Evolutionary conservation across 1,140 invertebrate genomes (phyloP).

Genomic region (Callitettix versicolor): DNA sequence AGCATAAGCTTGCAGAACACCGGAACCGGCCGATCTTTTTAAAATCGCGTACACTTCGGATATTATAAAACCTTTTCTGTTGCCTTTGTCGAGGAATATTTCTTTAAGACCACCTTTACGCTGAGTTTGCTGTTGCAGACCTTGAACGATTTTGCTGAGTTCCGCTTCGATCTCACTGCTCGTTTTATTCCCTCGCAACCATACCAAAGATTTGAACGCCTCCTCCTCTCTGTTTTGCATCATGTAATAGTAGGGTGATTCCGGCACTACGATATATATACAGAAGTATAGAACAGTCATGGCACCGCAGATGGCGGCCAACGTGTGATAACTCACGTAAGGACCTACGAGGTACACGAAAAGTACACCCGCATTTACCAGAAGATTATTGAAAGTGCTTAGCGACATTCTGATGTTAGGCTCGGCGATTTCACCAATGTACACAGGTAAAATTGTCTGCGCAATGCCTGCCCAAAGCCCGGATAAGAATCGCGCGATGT

Average conservation of each 20-base stretch:
- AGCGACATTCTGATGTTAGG: constrained; percentile 45
- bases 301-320: constrained; percentile 50
- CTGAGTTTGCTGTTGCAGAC: constrained; percentile 10
- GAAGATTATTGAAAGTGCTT: constrained; percentile 52
- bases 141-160: constrained; percentile 16
- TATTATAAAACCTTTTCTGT: constrained; percentile 49
- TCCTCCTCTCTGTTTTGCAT: constrained; percentile 43
- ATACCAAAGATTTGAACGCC: constrained; percentile 50
- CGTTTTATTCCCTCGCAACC: constrained; percentile 42
- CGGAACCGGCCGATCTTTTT: constrained; percentile 69
- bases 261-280: constrained; percentile 64
- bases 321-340: constrained; percentile 49
- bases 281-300: constrained; percentile 49
- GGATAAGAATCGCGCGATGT: constrained; percentile 19
- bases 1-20: constrained; percentile 60
- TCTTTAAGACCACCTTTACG: constrained; percentile 12
- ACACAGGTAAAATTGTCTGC: constrained; percentile 41
- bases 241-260: constrained; percentile 64
- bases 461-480: constrained; percentile 41
- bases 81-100: constrained; percentile 7
- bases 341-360: constrained; percentile 65
- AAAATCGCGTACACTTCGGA: constrained; percentile 52
- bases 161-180: constrained; percentile 11
- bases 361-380: constrained; percentile 63
- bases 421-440: constrained; percentile 54